These are phyloP conservation scores for Cladopsammia gracilis DNA, from an alignment of 64 coral and sea anemone genomes.

Conservation along the genomic window DNA sequence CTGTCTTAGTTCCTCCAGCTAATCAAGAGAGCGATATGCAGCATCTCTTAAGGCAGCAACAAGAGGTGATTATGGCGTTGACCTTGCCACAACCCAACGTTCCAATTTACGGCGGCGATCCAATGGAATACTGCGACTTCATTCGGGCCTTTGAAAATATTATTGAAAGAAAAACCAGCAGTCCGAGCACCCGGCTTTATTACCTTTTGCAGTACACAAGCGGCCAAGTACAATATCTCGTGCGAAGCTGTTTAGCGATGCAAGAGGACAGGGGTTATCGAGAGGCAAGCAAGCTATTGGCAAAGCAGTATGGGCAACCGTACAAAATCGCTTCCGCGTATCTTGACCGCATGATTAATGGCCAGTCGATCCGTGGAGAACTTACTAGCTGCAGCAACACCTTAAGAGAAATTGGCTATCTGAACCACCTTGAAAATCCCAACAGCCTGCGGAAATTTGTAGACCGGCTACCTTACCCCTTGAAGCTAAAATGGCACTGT, in stretches of 20 bases:
- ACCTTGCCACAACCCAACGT: too few species aligned
- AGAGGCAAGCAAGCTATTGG: constrained; percentile 49
- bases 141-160: too few species aligned
- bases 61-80: too few species aligned
- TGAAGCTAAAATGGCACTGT: too few species aligned
- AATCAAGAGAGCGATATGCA: too few species aligned
- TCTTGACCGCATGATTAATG: neutral
- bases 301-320: constrained; percentile 38
- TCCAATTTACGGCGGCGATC: too few species aligned
- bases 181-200: constrained; percentile 60
- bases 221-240: constrained; percentile 36
- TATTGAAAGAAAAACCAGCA: too few species aligned
- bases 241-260: constrained; percentile 58
- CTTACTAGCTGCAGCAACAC: neutral
- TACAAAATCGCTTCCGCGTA: constrained; percentile 46
- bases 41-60: too few species aligned
- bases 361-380: too few species aligned
- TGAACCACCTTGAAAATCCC: neutral
- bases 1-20: too few species aligned
- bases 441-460: neutral
- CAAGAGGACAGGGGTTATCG: constrained; percentile 14
- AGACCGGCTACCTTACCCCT: too few species aligned
- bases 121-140: too few species aligned
- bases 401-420: neutral
- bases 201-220: constrained; percentile 63